These are phyloP conservation scores for Euproctis similis DNA, from an alignment of 2,888 invertebrate species.

Conservation along the genomic window DNA sequence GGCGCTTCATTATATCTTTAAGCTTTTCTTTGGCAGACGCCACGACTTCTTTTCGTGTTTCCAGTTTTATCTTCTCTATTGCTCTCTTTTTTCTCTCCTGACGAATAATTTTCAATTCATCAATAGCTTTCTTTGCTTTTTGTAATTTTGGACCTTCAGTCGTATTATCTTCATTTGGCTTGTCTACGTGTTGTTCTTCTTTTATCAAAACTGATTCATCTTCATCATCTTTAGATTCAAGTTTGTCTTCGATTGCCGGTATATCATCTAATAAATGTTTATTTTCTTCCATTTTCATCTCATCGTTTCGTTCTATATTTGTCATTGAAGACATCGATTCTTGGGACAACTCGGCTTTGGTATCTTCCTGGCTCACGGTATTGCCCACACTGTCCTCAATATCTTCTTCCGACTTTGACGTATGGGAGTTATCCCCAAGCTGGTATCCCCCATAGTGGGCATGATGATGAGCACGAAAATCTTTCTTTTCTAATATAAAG, in stretches of 20 bases:
- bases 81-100: conserved; percentile 60
- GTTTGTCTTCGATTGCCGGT: neutral
- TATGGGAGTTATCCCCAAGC: conserved; percentile 10
- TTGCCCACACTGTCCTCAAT: conserved; percentile 16
- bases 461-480: conserved; percentile 68
- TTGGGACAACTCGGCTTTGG: conserved; percentile 10
- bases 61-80: conserved; percentile 63
- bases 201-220: neutral
- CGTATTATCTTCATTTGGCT: conserved; percentile 12
- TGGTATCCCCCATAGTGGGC: conserved; percentile 27
- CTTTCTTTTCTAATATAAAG: conserved; percentile 83
- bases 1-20: conserved; percentile 67
- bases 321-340: conserved; percentile 6
- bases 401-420: conserved; percentile 2
- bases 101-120: conserved; percentile 46
- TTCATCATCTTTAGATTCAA: neutral
- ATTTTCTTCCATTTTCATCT: neutral
- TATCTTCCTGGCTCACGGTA: conserved; percentile 14
- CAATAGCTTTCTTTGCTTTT: conserved; percentile 44
- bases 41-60: conserved; percentile 63
- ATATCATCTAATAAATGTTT: conserved; percentile 12
- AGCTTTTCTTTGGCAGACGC: conserved; percentile 70
- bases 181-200: conserved; percentile 8
- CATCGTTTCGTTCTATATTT: neutral
- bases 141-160: conserved; percentile 18